A percentile compares a stretch with the other conserved stretches of the same genome.
Conservation (phyloP, 64 coral and sea anemone species). For the Porites australiensis region DNA sequence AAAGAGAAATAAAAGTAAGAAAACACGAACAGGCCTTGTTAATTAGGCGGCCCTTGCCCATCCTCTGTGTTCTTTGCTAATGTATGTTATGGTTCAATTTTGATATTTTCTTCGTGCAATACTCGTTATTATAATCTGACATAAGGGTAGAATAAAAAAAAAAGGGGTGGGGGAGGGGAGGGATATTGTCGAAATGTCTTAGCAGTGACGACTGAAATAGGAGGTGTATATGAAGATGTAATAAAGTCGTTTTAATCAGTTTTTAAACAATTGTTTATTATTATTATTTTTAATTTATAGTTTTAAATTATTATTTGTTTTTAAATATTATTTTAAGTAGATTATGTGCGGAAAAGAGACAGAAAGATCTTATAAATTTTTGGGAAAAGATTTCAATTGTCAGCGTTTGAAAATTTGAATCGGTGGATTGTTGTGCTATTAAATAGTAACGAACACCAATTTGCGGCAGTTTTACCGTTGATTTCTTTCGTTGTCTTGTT, state of each 20-base stretch:
- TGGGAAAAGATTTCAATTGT: neutral
- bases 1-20: neutral
- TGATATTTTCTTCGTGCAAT: neutral
- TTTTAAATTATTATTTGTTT: neutral
- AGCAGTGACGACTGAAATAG: neutral
- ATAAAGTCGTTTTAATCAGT: neutral
- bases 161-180: neutral
- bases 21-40: neutral
- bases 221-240: neutral
- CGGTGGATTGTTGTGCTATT: too few relatives aligned
- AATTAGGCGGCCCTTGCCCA: neutral
- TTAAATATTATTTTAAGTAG: neutral
- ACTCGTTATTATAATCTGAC: neutral
- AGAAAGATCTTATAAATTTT: neutral
- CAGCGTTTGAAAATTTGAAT: neutral
- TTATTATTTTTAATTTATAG: neutral
- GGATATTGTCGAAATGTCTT: neutral
- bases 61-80: neutral
- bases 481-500: neutral
- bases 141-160: neutral
- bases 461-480: neutral
- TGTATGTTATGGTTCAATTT: neutral
- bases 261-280: conserved; percentile 1
- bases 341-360: neutral
- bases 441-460: neutral